Evolutionary conservation across 2,888 invertebrate species (phyloP), one percentile per base, ranked within the genome.

Genomic region (Buathra laborator): DNA sequence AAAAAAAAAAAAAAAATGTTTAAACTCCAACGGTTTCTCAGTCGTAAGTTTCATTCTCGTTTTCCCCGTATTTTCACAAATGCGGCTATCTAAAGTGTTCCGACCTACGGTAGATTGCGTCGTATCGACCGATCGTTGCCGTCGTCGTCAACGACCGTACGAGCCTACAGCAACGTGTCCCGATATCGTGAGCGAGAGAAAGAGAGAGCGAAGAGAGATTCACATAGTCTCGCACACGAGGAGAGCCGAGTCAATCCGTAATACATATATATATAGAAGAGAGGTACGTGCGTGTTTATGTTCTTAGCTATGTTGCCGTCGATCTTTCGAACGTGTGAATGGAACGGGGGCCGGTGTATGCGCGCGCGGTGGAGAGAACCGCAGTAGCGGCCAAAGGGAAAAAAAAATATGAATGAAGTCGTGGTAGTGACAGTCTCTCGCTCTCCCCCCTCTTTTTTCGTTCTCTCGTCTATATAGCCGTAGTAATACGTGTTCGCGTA

Each of bases 361-460:
- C 29, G 29, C 48, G 24, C 24, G 24, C 62, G 48, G 44, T 19
- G 16, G 37, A 56, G 56, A 64, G 48, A 51, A 43, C 68, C 51
- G 59, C 70, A 48, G 77, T 14, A 14, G 86, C 81, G 85, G 87
- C 82, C 86, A 88, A 87, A 86, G 85, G 81, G 89, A 86, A 88
- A 90, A 89, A 66, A 80, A 90, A 89, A 89, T 90, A 90, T 90
- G 90, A 90, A 90, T 90, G 90, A 88, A 90, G 83, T 74, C 87
- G 88, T 86, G 89, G 88, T 87, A 88, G 88, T 86, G 87, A 88
- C 86, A 87, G 87, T 87, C 86, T 74, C 74, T 46, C 79, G 10
- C 6, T 59, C 44, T 9, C 59, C 0, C 66, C 3, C 9, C 37
- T 32, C 62, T 2, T 5, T 3, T 44, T 44, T 1, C 48, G 4